Percentiles rank a stretch among this genome's conserved stretches.
phyloP scores from a whole-genome alignment of 2,113 vertebrate species.

The Poeciliopsis prolifica region DNA sequence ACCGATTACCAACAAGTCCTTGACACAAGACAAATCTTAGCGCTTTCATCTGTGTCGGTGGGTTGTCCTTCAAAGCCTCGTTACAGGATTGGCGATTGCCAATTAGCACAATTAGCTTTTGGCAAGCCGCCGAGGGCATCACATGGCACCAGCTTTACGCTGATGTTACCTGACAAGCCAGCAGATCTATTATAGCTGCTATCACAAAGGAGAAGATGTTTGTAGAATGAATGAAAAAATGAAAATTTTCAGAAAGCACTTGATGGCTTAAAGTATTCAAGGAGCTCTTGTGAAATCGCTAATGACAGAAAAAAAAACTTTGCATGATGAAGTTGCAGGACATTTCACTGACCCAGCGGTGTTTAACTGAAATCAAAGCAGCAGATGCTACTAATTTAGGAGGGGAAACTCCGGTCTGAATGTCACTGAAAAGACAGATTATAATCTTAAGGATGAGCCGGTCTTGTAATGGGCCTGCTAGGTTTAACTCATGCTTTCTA shows the following conservation, averaged over 20 bases:
- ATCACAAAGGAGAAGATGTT: slow-evolving; percentile 39
- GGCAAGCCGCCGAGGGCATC: slow-evolving; percentile 78
- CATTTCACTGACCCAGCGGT: background rate
- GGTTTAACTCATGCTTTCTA: slow-evolving; percentile 20
- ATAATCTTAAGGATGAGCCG: slow-evolving; percentile 8
- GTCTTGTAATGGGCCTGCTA: slow-evolving; percentile 2
- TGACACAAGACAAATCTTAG: slow-evolving; percentile 82
- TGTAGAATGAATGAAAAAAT: slow-evolving; percentile 27
- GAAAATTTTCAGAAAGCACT: background rate
- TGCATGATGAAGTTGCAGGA: background rate
- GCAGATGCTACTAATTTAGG: background rate
- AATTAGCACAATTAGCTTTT: slow-evolving; percentile 89
- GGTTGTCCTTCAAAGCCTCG: slow-evolving; percentile 85
- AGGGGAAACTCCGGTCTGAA: background rate
- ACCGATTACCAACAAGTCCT: slow-evolving; percentile 82
- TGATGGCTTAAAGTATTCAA: background rate
- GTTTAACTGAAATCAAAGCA: background rate
- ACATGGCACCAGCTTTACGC: slow-evolving; percentile 82
- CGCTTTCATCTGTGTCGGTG: slow-evolving; percentile 87
- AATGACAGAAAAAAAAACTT: background rate
- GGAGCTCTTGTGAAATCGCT: background rate
- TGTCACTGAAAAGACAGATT: slow-evolving; percentile 10
- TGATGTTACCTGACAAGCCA: slow-evolving; percentile 82
- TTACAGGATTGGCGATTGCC: slow-evolving; percentile 84
- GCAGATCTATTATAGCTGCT: slow-evolving; percentile 71